Base-by-base conservation (phyloP, 1,140 invertebrate genomes). In the Idris sp. region DNA sequence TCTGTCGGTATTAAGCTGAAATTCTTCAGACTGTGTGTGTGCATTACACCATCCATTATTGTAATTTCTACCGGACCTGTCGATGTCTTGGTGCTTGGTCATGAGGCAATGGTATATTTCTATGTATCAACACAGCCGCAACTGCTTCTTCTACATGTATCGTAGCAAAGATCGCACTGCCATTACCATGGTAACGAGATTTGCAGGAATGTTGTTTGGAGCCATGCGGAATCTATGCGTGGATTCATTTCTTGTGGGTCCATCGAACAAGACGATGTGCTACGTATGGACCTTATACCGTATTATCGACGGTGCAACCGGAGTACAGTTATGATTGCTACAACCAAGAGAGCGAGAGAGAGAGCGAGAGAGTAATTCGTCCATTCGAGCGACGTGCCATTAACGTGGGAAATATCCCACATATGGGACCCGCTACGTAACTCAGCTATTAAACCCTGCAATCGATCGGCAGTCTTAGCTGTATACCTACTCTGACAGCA, bases 261-360 rank as follows among this genome's bases (percentile, higher is more conserved):
- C 26, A 43, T 53, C 58, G 65, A 46, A 41, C 51, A 35, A 26
- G 62, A 54, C 38, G 48, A 54, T 15, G 46, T 22, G 19, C 13
- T 48, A 51, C 54, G 48, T 44, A 58, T 19, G 41, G 53, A 65
- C 49, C 43, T 38, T 49, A 53, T 36, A 38, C 49, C 61, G 61
- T 49, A 76, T 80, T 80, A 81, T 79, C 59, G 78, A 77, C 72
- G 69, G 76, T n/a, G n/a, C n/a, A 59, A 41, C 33, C 44, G 18
- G 38, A 67, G 78, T 81, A 80, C 81, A 79, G 80, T 83, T 81
- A 81, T 81, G 82, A 81, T 81, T 81, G 72, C 80, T 76, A 71
- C 65, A 61, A 79, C 69, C 31, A n/a, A n/a, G n/a, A n/a, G n/a
- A n/a, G n/a, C n/a, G n/a, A n/a, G n/a, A n/a, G n/a, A n/a, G n/a